These are phyloP conservation scores for Neogobius melanostomus DNA, from an alignment of 2,113 vertebrate genomes.

Conservation along the genomic window DNA sequence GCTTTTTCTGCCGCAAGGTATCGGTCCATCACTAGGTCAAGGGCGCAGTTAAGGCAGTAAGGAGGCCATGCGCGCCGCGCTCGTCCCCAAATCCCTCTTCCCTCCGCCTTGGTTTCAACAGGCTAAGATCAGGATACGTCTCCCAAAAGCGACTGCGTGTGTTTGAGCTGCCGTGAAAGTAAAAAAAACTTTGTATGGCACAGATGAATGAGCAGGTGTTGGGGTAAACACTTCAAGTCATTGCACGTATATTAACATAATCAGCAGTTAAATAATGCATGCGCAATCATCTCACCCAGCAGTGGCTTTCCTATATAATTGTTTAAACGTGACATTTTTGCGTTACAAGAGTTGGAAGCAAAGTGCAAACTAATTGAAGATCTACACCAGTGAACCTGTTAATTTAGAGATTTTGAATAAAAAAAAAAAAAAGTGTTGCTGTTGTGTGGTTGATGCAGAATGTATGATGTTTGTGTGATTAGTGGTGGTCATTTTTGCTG, in stretches of 20 bases:
- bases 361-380: not conserved
- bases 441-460: too few species aligned
- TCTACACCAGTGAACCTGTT: not conserved
- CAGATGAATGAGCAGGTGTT: conserved; percentile 33
- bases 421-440: too few species aligned
- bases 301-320: not conserved
- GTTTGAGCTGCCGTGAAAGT: conserved; percentile 15
- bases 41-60: conserved; percentile 49
- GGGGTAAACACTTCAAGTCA: conserved; percentile 17
- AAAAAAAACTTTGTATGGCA: conserved; percentile 14
- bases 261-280: conserved; percentile 6
- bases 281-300: conserved; percentile 1
- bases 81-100: conserved; percentile 30
- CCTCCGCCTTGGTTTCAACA: conserved; percentile 3
- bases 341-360: not conserved
- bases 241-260: not conserved
- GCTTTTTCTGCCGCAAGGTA: conserved; percentile 9
- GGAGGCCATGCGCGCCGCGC: conserved; percentile 46
- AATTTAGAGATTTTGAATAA: too few species aligned
- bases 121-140: conserved; percentile 1
- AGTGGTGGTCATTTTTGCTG: too few species aligned
- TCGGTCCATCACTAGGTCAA: conserved; percentile 58
- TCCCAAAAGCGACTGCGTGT: conserved; percentile 27
- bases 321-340: not conserved
- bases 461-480: too few species aligned